phyloP scores from a whole-genome alignment of 1,140 invertebrate species.

The Wiebesia pumilae region DNA sequence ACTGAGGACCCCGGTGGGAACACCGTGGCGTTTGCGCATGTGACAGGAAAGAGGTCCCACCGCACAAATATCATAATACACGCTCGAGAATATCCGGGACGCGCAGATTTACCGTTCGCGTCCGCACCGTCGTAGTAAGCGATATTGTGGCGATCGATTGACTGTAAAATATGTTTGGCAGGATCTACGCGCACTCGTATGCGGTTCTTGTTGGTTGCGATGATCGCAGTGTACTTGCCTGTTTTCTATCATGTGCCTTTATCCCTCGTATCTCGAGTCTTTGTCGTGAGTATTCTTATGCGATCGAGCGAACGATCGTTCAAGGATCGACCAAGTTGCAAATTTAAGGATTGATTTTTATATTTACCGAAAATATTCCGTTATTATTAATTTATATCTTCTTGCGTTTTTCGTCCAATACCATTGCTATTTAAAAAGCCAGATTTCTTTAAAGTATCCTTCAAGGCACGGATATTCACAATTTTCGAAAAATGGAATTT shows the following conservation, averaged over 20 bases:
- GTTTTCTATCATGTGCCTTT: too few species aligned
- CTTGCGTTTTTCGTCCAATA: too few species aligned
- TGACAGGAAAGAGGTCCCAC: slow-evolving; percentile 68
- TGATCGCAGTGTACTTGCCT: not conserved
- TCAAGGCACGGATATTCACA: too few species aligned
- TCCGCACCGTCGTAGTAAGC: not conserved
- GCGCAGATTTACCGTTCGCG: not conserved
- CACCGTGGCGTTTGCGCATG: slow-evolving; percentile 52
- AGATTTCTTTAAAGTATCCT: too few species aligned
- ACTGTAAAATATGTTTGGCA: not conserved
- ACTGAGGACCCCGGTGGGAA: slow-evolving; percentile 57
- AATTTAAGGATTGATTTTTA: too few species aligned
- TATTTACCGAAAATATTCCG: too few species aligned
- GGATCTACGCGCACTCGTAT: not conserved
- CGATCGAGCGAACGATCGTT: not conserved
- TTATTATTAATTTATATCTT: too few species aligned
- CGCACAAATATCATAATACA: slow-evolving; percentile 69
- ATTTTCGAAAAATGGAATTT: too few species aligned
- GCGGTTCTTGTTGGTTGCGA: not conserved
- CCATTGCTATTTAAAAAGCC: too few species aligned
- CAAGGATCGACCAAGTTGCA: too few species aligned
- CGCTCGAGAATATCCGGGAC: slow-evolving; percentile 63
- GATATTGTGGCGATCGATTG: not conserved
- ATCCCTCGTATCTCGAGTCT: too few species aligned
- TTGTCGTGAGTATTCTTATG: not conserved